Evolutionary conservation across 2,888 invertebrate genomes (phyloP), one percentile per base, ranked within the genome.

Genomic region (Zhuqinia jingwanae): DNA sequence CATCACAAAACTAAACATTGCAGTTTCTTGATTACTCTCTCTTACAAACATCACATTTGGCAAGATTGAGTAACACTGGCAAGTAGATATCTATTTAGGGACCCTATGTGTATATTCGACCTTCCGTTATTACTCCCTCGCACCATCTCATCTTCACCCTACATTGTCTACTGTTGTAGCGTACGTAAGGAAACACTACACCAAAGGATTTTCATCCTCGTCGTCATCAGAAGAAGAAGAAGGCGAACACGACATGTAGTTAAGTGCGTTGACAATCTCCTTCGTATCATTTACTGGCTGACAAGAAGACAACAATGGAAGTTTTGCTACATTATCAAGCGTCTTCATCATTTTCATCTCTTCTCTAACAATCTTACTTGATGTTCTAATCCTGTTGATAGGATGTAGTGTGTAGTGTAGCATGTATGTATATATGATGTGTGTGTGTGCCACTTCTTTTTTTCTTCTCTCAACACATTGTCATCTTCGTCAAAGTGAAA

Each of bases 191-290:
- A n/a, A 20, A 60, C 60, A 27, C 17, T 42, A 11, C n/a, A 42
- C 20, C 1, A n/a, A 60, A 53, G n/a, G 17, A 53, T 53, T 20
- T 8, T 53, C 53, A 60, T 27, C 60, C 25, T 20, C n/a, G 47
- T 47, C n/a, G 17, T 56, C 56, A 22, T 56, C 56, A 56, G 10
- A 27, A 60, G 27, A 27, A 27, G 22, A 56, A 20, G 56, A 47
- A 11, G 47, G 20, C 56, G 20, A 27, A 25, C 60, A 50, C 13
- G 60, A 60, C 60, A 30, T 60, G 60, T n/a, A 60, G 60, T 60
- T 60, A 60, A 60, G 60, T 17, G 60, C 60, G 60, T 60, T 60
- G 63, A 78, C 78, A 78, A 78, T 78, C 78, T 78, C 65, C 47
- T 50, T 78, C 50, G 22, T 63, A 65, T 78, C 78, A 63, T 78